A percentile compares a stretch with the other conserved stretches of the same genome.
Conservation (phyloP, 2,888 invertebrate genomes). For the Ornithoptera alexandrae region DNA sequence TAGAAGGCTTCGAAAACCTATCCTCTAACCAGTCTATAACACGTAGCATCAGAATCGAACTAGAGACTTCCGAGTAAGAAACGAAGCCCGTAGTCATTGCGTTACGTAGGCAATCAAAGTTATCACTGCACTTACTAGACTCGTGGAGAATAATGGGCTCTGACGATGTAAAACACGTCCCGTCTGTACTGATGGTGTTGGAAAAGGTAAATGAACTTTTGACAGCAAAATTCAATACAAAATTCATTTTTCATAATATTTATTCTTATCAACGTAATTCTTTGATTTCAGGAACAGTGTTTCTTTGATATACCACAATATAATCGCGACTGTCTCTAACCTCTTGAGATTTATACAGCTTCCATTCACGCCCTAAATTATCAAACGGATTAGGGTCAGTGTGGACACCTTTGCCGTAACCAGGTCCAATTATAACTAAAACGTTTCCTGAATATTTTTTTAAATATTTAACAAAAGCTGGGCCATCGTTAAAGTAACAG, state of each 20-base stretch:
- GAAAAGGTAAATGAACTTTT: not conserved
- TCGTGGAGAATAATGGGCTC: too few relatives aligned
- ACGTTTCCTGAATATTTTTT: constrained; percentile 81
- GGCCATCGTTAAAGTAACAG: constrained; percentile 89
- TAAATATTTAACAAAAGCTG: constrained; percentile 85
- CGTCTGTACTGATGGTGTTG: too few relatives aligned
- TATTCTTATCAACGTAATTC: not conserved
- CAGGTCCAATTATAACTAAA: constrained; percentile 88
- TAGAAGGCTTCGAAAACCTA: too few relatives aligned
- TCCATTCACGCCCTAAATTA: constrained; percentile 80
- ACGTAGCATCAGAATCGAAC: too few relatives aligned
- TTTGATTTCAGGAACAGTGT: not conserved
- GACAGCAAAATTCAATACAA: not conserved
- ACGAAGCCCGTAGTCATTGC: too few relatives aligned
- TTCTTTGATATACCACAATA: constrained; percentile 79
- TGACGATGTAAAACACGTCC: too few relatives aligned
- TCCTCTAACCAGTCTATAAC: too few relatives aligned
- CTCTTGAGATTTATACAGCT: constrained; percentile 76
- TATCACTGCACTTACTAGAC: too few relatives aligned
- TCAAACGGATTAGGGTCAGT: constrained; percentile 86
- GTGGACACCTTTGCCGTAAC: constrained; percentile 80
- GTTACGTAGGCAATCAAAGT: too few relatives aligned
- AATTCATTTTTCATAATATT: not conserved
- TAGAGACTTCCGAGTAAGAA: too few relatives aligned
- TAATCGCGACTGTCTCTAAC: constrained; percentile 82